Evolutionary conservation across 2,113 vertebrate species (phyloP).

Genomic region (Odobenus rosmarus): DNA sequence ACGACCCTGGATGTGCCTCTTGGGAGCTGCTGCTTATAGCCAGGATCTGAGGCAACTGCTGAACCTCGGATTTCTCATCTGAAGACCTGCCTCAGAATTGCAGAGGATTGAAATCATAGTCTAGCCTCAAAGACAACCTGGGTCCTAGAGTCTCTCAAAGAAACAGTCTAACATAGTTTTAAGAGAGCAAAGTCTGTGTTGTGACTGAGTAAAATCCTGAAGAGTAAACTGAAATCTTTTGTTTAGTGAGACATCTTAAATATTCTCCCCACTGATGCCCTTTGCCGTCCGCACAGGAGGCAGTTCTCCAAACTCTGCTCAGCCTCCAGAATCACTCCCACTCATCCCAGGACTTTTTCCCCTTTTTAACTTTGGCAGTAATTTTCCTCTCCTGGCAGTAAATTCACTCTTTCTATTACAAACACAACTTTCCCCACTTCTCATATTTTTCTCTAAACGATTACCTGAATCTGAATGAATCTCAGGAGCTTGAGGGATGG

Average conservation of each 20-base stretch:
- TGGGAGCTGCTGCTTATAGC: neutral
- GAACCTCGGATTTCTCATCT: neutral
- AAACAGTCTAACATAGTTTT: neutral
- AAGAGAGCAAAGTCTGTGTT: neutral
- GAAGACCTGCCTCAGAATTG: neutral
- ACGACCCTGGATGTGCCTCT: neutral
- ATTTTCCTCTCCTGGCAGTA: neutral
- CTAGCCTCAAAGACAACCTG: neutral
- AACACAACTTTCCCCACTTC: neutral
- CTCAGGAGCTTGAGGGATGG: neutral
- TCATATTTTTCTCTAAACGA: neutral
- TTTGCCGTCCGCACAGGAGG: neutral
- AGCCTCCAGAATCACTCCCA: neutral
- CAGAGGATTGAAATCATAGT: neutral
- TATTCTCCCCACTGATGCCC: neutral
- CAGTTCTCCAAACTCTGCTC: neutral
- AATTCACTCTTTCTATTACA: neutral
- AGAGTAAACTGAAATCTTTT: neutral
- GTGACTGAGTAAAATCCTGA: neutral
- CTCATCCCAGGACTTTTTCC: neutral
- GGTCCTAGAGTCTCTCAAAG: neutral
- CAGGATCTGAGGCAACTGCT: neutral
- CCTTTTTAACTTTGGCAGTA: neutral
- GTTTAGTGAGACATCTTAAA: neutral
- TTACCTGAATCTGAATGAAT: neutral